Evolutionary conservation across 2,888 invertebrate genomes (phyloP), one percentile per base, ranked within the genome.

Genomic region (Drosophila ezoana): DNA sequence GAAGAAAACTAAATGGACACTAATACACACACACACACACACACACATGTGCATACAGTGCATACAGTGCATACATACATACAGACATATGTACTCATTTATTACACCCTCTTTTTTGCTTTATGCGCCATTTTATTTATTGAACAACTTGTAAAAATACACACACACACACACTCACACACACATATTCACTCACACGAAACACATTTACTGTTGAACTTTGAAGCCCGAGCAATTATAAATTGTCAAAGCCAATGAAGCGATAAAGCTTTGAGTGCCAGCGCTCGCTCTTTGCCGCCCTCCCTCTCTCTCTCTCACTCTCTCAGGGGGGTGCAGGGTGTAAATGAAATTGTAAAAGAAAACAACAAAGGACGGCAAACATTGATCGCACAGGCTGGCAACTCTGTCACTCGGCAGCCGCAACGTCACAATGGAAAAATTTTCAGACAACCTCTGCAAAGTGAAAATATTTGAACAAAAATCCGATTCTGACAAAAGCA

Each of bases 1-100:
- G 54, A 79, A 67, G 74, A 86, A 82, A 83, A 81, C 84, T 81
- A 79, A 67, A 81, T 81, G 77, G 59, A 72, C 60, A 48, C 47
- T 38, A 14, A 70, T 40, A 57, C 49, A 59, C 40, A 63, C 44
- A 47, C 6, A 45, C 14, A 45, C 14, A 44, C 4, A 53, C 20
- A 35, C 13, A 13, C 11, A 52, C 53, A 37, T 4, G 16, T n/a
- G n/a, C n/a, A 10, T 33, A 52, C n/a, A n/a, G 18, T 44, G 61
- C 35, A 72, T 20, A 59, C 35, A 53, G 56, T 41, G 40, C 13
- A 43, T 9, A 38, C 11, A 44, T 32, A 23, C 10, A 13, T 16
- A 53, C 66, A 38, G 11, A 44, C 38, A 28, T 38, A 9, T 37
- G 37, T 48, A 49, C 33, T 47, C 37, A 47, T 74, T 70, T 65